Conservation (phyloP, 2,113 vertebrate species). For the Machaerirhynchus nigripectus region DNA sequence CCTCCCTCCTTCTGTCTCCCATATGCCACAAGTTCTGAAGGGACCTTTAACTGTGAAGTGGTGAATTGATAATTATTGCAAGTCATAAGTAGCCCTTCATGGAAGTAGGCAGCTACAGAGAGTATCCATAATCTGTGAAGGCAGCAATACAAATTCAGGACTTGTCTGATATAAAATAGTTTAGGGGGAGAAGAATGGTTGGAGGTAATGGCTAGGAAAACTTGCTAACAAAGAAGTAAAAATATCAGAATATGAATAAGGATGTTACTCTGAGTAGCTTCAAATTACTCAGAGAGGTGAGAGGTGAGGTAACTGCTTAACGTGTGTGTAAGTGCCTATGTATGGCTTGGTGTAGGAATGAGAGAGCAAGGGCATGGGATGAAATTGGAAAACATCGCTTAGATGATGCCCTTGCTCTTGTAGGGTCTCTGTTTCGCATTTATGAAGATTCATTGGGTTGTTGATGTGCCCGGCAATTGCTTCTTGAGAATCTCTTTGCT, state of each 20-base stretch:
- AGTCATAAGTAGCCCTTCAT: fast-evolving
- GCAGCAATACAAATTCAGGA: neutral
- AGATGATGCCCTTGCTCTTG: neutral
- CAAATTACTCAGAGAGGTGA: neutral
- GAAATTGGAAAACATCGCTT: neutral
- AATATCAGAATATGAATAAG: neutral
- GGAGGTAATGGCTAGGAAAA: neutral
- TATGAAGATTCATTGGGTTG: neutral
- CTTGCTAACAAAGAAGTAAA: neutral
- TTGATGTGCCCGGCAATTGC: neutral
- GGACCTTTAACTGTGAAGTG: neutral
- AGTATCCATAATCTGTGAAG: neutral
- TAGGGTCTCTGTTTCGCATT: neutral
- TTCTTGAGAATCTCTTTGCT: neutral
- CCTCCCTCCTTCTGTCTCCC: neutral
- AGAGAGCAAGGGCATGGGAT: neutral
- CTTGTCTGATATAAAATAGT: neutral
- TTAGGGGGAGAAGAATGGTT: neutral
- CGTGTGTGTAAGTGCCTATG: fast-evolving
- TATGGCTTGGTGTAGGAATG: neutral
- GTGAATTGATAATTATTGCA: neutral
- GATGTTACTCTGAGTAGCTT: neutral
- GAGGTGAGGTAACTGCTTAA: neutral
- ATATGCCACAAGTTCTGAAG: neutral
- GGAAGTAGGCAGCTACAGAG: neutral